Percentiles rank a stretch among this genome's conserved stretches.
Evolutionary conservation across 2,888 invertebrate genomes (phyloP).

Genomic region (Aphidius colemani): DNA sequence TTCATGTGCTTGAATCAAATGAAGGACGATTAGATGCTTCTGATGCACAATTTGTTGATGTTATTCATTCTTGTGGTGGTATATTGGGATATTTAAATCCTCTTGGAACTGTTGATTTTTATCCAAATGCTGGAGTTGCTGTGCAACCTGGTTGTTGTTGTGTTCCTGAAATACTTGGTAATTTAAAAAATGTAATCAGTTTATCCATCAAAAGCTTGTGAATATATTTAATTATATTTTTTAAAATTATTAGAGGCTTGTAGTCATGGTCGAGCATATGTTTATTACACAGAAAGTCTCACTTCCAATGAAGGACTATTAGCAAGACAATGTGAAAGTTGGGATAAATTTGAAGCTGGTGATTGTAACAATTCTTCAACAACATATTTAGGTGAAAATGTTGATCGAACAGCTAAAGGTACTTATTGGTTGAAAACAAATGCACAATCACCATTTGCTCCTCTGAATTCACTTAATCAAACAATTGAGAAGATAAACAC

Average conservation of each 20-base stretch:
- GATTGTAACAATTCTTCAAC: constrained; percentile 41
- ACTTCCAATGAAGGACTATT: constrained; percentile 49
- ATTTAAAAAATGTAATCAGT: constrained; percentile 1
- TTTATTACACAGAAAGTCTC: constrained; percentile 62
- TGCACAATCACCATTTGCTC: constrained; percentile 50
- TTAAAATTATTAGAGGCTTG: constrained; percentile 59
- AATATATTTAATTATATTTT: neutral
- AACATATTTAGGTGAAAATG: constrained; percentile 52
- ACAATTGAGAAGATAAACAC: too few species aligned
- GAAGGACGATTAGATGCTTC: constrained; percentile 49
- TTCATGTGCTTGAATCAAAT: constrained; percentile 47
- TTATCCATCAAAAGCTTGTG: neutral
- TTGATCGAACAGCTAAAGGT: constrained; percentile 48
- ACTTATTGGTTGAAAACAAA: constrained; percentile 52
- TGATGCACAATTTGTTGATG: constrained; percentile 58
- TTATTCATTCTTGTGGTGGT: constrained; percentile 59
- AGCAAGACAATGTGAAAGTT: constrained; percentile 56
- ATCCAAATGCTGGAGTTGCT: constrained; percentile 58
- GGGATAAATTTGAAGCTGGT: constrained; percentile 50
- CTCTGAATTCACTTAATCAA: constrained; percentile 19
- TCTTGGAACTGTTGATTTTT: constrained; percentile 57
- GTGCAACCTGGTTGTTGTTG: constrained; percentile 60
- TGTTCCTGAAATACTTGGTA: constrained; percentile 51
- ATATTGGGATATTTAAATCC: constrained; percentile 55
- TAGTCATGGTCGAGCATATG: constrained; percentile 60